phyloP scores from a whole-genome alignment of 2,888 invertebrate species.

The Notocelia uddmanniana region DNA sequence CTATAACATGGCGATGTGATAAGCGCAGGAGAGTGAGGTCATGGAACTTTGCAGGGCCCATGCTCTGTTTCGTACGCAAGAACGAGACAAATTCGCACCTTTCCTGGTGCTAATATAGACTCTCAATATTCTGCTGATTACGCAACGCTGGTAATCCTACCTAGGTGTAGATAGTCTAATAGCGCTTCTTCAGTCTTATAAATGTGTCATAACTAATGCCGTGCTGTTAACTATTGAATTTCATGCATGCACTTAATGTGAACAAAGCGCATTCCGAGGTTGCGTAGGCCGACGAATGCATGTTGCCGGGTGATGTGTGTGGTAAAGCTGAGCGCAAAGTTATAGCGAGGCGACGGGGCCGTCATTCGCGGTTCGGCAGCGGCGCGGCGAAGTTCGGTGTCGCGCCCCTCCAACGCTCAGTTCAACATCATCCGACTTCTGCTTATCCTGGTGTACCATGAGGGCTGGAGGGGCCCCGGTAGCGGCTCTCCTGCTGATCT shows the following conservation, averaged over 20 bases:
- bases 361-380: slow-evolving; percentile 46
- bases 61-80: slow-evolving; percentile 29
- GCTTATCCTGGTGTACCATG: slow-evolving; percentile 31
- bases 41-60: slow-evolving; percentile 45
- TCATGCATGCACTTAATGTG: slow-evolving; percentile 30
- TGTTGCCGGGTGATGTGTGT: slow-evolving; percentile 37
- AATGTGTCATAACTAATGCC: slow-evolving; percentile 1
- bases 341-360: slow-evolving; percentile 31
- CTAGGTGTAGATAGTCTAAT: background rate
- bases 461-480: slow-evolving; percentile 39
- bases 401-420: slow-evolving; percentile 22
- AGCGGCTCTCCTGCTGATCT: slow-evolving; percentile 43
- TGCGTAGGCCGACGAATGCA: slow-evolving; percentile 41
- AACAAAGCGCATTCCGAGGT: slow-evolving; percentile 45
- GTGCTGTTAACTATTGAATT: slow-evolving; percentile 23
- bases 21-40: slow-evolving; percentile 46
- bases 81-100: slow-evolving; percentile 42
- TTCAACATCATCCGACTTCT: slow-evolving; percentile 22
- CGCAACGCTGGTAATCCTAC: background rate
- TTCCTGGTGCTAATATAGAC: slow-evolving; percentile 16
- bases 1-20: slow-evolving; percentile 33
- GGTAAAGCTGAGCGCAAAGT: slow-evolving; percentile 41
- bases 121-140: slow-evolving; percentile 4
- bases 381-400: slow-evolving; percentile 44
- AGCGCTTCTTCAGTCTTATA: slow-evolving; percentile 5